phyloP scores from a whole-genome alignment of 2,113 vertebrate genomes.

The Poecile atricapillus region DNA sequence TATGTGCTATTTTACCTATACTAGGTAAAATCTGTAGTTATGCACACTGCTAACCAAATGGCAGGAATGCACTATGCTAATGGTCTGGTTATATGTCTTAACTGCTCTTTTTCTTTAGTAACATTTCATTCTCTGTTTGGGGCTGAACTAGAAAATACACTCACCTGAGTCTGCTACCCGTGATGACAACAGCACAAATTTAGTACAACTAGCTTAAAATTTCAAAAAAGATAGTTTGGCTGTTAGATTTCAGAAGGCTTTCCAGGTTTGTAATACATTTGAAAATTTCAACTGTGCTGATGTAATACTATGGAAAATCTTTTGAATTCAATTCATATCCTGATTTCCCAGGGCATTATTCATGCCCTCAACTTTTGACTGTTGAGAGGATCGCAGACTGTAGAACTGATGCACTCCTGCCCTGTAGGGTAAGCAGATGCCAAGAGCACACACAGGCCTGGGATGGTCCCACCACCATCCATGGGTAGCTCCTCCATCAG shows the following conservation, averaged over 20 bases:
- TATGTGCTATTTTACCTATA: background rate
- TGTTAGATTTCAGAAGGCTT: background rate
- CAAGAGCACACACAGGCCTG: background rate
- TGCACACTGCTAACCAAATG: background rate
- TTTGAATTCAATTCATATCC: background rate
- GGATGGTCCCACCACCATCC: background rate
- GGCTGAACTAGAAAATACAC: background rate
- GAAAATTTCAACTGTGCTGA: background rate
- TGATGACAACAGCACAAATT: background rate
- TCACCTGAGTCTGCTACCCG: background rate
- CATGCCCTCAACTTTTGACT: background rate
- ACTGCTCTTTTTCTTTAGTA: background rate
- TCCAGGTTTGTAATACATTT: background rate
- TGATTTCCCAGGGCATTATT: background rate
- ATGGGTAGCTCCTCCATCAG: accelerated
- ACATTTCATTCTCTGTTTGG: background rate
- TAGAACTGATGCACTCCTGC: background rate
- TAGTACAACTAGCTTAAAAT: background rate
- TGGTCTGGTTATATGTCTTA: background rate
- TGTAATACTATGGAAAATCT: background rate
- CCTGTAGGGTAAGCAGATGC: background rate
- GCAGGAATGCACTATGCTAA: background rate
- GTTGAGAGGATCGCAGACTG: background rate
- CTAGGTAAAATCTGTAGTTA: background rate
- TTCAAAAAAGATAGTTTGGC: background rate